A percentile compares a stretch with the other conserved stretches of the same genome.
Evolutionary conservation across 2,113 vertebrate species (phyloP).

Genomic region (Festucalex cinctus): DNA sequence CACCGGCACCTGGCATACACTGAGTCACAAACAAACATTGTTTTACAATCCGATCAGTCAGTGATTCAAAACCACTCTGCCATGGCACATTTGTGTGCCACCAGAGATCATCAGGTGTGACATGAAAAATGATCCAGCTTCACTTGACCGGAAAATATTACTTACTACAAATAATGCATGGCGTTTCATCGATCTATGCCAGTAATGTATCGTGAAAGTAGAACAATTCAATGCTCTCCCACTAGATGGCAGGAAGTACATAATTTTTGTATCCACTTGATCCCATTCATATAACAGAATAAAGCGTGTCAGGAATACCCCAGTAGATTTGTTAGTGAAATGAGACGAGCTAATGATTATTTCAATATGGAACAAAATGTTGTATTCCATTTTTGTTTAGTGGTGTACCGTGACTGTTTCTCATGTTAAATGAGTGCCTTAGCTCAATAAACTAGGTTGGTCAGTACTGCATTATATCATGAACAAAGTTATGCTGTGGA

Average conservation of each 20-base stretch:
- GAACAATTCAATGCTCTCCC: not conserved
- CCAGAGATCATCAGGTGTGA: not conserved
- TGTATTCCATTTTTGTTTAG: not conserved
- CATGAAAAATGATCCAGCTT: not conserved
- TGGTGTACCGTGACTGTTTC: not conserved
- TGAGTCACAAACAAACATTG: slow-evolving; percentile 39
- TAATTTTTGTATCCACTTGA: not conserved
- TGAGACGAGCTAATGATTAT: not conserved
- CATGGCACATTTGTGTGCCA: not conserved
- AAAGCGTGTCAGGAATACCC: not conserved
- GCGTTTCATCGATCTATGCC: not conserved
- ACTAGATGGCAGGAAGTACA: not conserved
- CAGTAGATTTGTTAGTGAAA: not conserved
- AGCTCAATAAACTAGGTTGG: not conserved
- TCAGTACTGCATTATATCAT: not conserved
- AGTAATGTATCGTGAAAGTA: not conserved
- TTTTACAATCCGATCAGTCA: not conserved
- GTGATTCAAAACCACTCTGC: not conserved
- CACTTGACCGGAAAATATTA: too few relatives aligned
- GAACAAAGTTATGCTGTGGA: not conserved
- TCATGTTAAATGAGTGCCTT: not conserved
- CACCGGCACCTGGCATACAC: slow-evolving; percentile 91
- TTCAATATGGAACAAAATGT: not conserved
- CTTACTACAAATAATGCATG: not conserved
- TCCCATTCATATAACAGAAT: not conserved